Conservation (phyloP, 1,140 invertebrate genomes). For the Bursaphelenchus mucronatus region DNA sequence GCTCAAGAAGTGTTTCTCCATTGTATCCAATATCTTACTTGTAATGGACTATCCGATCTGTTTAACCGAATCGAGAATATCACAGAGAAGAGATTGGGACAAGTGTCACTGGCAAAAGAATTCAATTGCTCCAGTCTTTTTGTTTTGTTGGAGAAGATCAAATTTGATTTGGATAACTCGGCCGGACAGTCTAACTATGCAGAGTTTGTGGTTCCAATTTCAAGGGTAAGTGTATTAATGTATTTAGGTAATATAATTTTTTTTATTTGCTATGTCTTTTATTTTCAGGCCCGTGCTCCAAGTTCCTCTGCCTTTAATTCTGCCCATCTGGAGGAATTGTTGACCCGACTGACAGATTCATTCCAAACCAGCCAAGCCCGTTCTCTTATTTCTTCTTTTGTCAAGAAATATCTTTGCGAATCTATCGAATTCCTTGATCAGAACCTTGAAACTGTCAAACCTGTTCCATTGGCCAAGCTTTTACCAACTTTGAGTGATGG, state of each 20-base stretch:
- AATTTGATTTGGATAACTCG: conserved; percentile 19
- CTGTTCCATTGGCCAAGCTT: conserved; percentile 43
- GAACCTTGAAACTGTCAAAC: conserved; percentile 1
- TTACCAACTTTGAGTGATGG: conserved; percentile 42
- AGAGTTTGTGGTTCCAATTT: conserved; percentile 44
- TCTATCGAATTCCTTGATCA: conserved; percentile 1
- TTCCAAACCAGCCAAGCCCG: conserved; percentile 28
- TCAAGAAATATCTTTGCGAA: conserved; percentile 30
- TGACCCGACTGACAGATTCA: conserved; percentile 15
- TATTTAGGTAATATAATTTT: not conserved
- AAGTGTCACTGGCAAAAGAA: conserved; percentile 30
- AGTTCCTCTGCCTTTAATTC: conserved; percentile 7
- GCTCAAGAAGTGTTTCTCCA: conserved; percentile 46
- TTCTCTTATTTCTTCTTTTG: conserved; percentile 28
- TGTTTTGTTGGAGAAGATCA: conserved; percentile 29
- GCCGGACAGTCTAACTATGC: conserved; percentile 33
- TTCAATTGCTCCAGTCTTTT: conserved; percentile 25
- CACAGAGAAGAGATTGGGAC: conserved; percentile 20
- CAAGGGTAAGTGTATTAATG: conserved; percentile 18
- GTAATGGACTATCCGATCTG: conserved; percentile 32
- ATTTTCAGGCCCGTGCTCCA: not conserved
- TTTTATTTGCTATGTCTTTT: conserved; percentile 1
- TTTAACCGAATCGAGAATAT: conserved; percentile 35
- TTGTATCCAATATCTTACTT: conserved; percentile 42
- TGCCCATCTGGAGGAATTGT: conserved; percentile 31